A percentile compares a stretch with the other conserved stretches of the same genome.
These are phyloP conservation scores for Smittia sp. DNA, from an alignment of 2,888 invertebrate genomes.

Conservation along the genomic window DNA sequence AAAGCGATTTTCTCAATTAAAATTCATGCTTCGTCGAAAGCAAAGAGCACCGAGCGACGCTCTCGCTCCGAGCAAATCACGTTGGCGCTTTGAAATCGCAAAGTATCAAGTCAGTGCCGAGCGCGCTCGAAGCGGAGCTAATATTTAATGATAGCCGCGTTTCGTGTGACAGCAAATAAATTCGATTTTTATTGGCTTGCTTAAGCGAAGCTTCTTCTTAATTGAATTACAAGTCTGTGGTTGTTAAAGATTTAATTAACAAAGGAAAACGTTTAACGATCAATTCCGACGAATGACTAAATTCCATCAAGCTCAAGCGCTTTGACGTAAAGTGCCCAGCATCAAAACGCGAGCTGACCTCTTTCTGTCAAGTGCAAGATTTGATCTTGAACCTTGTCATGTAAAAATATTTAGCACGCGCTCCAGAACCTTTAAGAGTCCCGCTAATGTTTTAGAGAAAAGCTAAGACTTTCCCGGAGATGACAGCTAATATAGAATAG, in stretches of 20 bases:
- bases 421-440: not conserved
- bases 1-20: conserved; percentile 21
- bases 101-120: not conserved
- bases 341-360: not conserved
- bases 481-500: conserved; percentile 16
- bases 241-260: conserved; percentile 19
- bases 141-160: not conserved
- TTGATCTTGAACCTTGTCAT: conserved; percentile 6
- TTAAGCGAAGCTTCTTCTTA: not conserved
- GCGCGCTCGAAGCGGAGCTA: not conserved
- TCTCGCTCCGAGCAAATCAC: not conserved
- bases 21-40: conserved; percentile 20
- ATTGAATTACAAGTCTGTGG: conserved; percentile 19
- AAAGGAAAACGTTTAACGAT: conserved; percentile 14
- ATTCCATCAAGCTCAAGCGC: not conserved
- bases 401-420: not conserved
- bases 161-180: conserved; percentile 30
- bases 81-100: not conserved
- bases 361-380: conserved; percentile 3
- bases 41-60: not conserved
- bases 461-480: not conserved
- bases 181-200: conserved; percentile 33
- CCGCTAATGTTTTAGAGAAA: not conserved
- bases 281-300: not conserved
- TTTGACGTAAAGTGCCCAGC: not conserved